Base-by-base conservation (phyloP, 1,140 invertebrate genomes). In the Teleopsis dalmanni region DNA sequence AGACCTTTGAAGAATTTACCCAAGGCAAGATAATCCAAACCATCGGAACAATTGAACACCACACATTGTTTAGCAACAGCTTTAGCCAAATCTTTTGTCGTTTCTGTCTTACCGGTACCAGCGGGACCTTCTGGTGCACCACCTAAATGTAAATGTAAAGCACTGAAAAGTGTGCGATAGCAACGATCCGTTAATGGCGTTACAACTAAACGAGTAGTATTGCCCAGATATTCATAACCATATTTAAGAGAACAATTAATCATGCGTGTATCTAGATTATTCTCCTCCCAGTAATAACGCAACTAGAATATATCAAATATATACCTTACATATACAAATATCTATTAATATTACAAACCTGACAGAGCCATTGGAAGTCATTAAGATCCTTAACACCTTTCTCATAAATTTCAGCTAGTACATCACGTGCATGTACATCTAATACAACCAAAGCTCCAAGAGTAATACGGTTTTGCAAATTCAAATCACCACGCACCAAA, bases 1-100 rank as follows among this genome's bases (percentile, higher is more conserved):
- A 97, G 72, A 50, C 94, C 94, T 85, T 96, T 97, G 60, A 98
- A 95, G 74, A 97, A 96, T 74, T 96, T 97, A 53, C 93, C 93
- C 14, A 97, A 72, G 3, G 91, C 89, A 52, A 94, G 83, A 59
- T 94, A 95, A 72, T 97, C 92, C 14, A 97, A 72, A 34, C 91
- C 89, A 61, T 89, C 85, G 0, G 92, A 96, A 64, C 94, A 97
- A 76, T 97, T 97, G 65, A 97, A 97, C 0, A 96, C 92, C 6
- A 97, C 90, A 64, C 92, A 97, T 65, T 96, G 91, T 61, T 95
- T 95, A 1, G 93, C 93, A 1, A 97, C 85, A 7, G 93, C 91
- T 72, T 96, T 97, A 1, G 93, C 93, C 53, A 98, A 74, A 80
- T 97, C 94, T 73, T 97, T 97, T 1, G 87, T 92, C 0, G 92